phyloP scores from a whole-genome alignment of 1,140 invertebrate species.

The Zaprionus africanus region DNA sequence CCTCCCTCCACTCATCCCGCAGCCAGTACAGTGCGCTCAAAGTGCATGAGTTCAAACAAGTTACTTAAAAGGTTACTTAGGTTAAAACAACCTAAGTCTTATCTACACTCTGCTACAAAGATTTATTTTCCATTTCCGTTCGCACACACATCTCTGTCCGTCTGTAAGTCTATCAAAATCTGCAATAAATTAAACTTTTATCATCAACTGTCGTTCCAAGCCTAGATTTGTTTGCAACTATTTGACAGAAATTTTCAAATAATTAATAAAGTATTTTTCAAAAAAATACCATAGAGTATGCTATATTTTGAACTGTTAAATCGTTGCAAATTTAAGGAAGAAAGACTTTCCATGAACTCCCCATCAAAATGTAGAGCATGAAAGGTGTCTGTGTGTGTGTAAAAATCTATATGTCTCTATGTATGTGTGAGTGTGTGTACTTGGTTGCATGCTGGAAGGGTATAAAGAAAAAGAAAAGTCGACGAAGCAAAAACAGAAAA shows the following conservation, averaged over 20 bases:
- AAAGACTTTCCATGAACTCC: background rate
- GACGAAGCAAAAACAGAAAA: background rate
- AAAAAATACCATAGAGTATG: background rate
- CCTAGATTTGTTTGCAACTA: background rate
- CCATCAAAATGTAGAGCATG: slow-evolving; percentile 3
- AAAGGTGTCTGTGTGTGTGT: slow-evolving; percentile 9
- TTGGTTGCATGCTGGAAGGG: slow-evolving; percentile 16
- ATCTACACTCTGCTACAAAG: background rate
- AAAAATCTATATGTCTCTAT: background rate
- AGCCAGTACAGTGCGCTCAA: slow-evolving; percentile 1
- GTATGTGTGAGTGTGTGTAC: slow-evolving; percentile 22
- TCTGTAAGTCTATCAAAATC: too few relatives aligned
- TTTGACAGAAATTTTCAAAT: background rate
- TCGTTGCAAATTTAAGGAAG: background rate
- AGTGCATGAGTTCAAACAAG: background rate
- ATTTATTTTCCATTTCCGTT: background rate
- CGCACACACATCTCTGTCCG: background rate
- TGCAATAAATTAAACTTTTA: too few relatives aligned
- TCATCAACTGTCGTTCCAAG: background rate
- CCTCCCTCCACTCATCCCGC: background rate
- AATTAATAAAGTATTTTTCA: background rate
- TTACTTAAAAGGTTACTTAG: too few relatives aligned
- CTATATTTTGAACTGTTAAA: background rate
- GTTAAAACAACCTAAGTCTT: background rate
- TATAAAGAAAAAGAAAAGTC: background rate